Percentiles rank a stretch among this genome's conserved stretches.
Conservation (phyloP, 2,113 vertebrate species). For the Hiodon alosoides region DNA sequence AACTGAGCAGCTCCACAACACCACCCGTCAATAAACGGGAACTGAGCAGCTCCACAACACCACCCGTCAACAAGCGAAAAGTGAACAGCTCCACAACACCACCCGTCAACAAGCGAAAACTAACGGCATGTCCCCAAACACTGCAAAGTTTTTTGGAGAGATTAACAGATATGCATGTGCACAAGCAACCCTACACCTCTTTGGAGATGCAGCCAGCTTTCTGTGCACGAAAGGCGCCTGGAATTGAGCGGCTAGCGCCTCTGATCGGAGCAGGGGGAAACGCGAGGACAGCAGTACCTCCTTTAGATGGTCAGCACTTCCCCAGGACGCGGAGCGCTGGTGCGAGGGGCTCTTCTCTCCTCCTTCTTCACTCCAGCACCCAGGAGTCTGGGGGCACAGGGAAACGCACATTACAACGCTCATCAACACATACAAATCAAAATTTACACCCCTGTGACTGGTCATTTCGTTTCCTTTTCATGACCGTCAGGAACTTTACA, state of each 20-base stretch:
- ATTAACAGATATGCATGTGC: background rate
- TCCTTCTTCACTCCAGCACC: slow-evolving; percentile 80
- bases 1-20: too few species aligned
- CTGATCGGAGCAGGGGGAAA: background rate
- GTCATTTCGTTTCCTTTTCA: too few species aligned
- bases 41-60: too few species aligned
- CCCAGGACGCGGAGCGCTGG: slow-evolving; percentile 84
- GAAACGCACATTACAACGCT: slow-evolving; percentile 22
- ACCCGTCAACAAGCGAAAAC: too few species aligned
- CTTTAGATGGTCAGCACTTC: slow-evolving; percentile 83
- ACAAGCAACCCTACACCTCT: background rate
- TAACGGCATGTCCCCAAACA: slow-evolving; percentile 28
- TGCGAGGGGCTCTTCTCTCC: slow-evolving; percentile 68
- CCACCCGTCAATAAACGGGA: too few species aligned
- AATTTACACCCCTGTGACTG: too few species aligned
- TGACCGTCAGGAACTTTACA: too few species aligned
- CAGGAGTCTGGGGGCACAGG: slow-evolving; percentile 71
- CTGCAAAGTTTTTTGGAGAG: background rate
- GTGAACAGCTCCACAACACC: too few species aligned
- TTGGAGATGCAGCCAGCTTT: too few species aligned
- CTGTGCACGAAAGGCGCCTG: too few species aligned
- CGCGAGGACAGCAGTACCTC: slow-evolving; percentile 60
- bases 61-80: too few species aligned
- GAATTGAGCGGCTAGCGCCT: too few species aligned
- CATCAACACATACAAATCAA: background rate